Conservation (phyloP, 2,888 invertebrate genomes). For the Apamea crenata region DNA sequence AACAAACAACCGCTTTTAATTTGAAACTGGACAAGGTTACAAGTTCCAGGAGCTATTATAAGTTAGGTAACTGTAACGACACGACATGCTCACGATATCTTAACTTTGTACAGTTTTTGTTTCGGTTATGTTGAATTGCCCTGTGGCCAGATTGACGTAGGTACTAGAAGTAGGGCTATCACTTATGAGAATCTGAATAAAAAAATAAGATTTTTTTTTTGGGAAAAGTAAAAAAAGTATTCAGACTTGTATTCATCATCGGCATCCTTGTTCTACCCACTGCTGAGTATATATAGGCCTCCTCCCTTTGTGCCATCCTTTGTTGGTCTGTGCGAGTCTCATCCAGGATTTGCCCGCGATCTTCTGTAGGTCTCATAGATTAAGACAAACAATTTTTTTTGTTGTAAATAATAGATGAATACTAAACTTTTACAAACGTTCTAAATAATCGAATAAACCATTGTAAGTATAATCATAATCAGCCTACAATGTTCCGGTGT, state of each 20-base stretch:
- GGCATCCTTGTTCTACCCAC: too few relatives aligned
- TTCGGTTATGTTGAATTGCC: constrained; percentile 33
- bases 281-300: too few relatives aligned
- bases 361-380: too few relatives aligned
- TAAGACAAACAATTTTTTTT: not conserved
- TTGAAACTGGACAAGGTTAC: constrained; percentile 15
- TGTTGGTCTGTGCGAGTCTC: too few relatives aligned
- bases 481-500: too few relatives aligned
- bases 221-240: not conserved
- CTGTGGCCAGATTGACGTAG: constrained; percentile 40
- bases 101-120: constrained; percentile 39
- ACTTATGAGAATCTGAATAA: not conserved
- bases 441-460: not conserved
- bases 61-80: constrained; percentile 31
- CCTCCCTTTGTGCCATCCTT: too few relatives aligned
- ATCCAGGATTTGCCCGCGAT: too few relatives aligned
- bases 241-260: too few relatives aligned
- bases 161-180: constrained; percentile 34
- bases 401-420: not conserved
- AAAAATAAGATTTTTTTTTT: not conserved
- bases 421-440: not conserved
- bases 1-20: constrained; percentile 8
- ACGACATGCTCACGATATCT: constrained; percentile 29
- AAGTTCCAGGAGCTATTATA: constrained; percentile 31
- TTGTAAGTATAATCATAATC: too few relatives aligned